Evolutionary conservation across 1,140 invertebrate genomes (phyloP).

Genomic region (Linepithema humile): DNA sequence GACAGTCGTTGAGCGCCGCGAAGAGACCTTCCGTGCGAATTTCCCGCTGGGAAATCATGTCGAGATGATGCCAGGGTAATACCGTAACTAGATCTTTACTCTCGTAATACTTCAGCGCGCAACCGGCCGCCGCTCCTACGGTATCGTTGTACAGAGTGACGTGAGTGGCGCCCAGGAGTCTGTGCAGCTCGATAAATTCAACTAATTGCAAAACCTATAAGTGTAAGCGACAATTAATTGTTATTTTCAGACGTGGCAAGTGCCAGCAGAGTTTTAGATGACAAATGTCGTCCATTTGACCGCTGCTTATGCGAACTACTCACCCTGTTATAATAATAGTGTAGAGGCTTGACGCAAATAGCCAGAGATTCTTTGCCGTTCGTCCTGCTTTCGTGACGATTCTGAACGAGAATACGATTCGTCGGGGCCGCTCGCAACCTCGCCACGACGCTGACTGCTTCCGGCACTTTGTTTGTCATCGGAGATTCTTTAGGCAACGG

Average conservation of each 20-base stretch:
- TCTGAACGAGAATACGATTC: conserved; percentile 86
- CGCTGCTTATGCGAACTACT: conserved; percentile 40
- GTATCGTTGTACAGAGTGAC: conserved; percentile 98
- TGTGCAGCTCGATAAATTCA: conserved; percentile 96
- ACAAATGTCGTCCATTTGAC: background rate
- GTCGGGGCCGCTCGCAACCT: conserved; percentile 85
- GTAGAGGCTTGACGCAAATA: conserved; percentile 97
- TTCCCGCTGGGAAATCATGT: conserved; percentile 95
- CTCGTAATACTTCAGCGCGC: conserved; percentile 91
- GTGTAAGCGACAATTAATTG: too few species aligned
- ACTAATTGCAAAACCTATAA: conserved; percentile 91
- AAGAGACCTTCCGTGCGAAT: conserved; percentile 97
- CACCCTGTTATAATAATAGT: conserved; percentile 94
- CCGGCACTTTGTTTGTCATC: conserved; percentile 79
- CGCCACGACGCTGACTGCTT: conserved; percentile 87
- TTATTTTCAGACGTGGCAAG: too few species aligned
- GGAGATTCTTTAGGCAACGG: conserved; percentile 86
- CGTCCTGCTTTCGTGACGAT: conserved; percentile 82
- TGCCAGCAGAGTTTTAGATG: background rate
- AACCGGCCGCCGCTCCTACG: conserved; percentile 90
- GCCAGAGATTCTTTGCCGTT: conserved; percentile 86
- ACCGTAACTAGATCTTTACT: conserved; percentile 89
- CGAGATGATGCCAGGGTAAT: conserved; percentile 93
- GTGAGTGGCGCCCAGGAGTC: conserved; percentile 93
- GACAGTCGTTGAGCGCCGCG: conserved; percentile 96